These are phyloP conservation scores for Ia io DNA, from an alignment of 2,113 vertebrate genomes.

Conservation along the genomic window DNA sequence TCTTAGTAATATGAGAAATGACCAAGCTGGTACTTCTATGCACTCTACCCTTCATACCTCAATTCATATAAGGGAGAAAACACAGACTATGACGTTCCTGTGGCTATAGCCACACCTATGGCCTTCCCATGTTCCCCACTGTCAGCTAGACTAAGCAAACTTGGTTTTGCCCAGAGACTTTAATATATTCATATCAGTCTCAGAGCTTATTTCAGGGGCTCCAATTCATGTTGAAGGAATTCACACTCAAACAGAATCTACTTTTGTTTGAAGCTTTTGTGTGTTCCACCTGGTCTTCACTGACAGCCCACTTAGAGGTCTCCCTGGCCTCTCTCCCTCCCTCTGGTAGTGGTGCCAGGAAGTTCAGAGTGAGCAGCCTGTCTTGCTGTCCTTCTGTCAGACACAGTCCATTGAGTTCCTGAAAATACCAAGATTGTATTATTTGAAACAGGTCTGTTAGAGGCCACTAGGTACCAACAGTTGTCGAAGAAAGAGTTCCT, in stretches of 20 bases:
- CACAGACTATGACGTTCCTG: not conserved
- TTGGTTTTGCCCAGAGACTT: not conserved
- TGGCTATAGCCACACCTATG: not conserved
- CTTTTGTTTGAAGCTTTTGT: not conserved
- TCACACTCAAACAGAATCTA: not conserved
- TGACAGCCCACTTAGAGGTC: not conserved
- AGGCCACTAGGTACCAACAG: not conserved
- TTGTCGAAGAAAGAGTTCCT: not conserved
- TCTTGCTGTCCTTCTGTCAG: not conserved
- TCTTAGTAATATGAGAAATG: not conserved
- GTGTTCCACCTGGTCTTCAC: not conserved
- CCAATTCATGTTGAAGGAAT: not conserved
- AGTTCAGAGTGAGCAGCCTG: not conserved
- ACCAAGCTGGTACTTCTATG: not conserved
- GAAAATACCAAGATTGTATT: not conserved
- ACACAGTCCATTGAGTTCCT: not conserved
- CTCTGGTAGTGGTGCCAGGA: not conserved
- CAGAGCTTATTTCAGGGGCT: not conserved
- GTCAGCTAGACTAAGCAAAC: slow-evolving; percentile 58
- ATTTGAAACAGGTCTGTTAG: not conserved
- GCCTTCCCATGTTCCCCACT: slow-evolving; percentile 70
- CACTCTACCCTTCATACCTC: not conserved
- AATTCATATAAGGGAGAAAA: not conserved
- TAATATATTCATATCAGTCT: not conserved
- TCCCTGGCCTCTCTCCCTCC: not conserved